Evolutionary conservation across 2,113 vertebrate genomes (phyloP), one percentile per base, ranked within the genome.

Genomic region (Neolamprologus toae): DNA sequence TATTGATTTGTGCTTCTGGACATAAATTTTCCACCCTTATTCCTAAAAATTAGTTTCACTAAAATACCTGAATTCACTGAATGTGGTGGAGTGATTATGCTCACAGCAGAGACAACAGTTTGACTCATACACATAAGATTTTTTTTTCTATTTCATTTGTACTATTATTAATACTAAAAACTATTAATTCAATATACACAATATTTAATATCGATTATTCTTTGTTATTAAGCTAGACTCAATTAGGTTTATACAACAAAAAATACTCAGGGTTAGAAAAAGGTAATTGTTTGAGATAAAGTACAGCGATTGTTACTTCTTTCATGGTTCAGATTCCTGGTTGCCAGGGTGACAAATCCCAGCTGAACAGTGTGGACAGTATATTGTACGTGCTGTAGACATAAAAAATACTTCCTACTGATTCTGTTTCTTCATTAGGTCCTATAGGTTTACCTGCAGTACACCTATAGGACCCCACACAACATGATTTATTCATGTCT

Each of bases 401-500:
- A 6, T 76, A 47, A 78, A 31, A 78, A 33, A 51, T 11, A 78
- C 26, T 78, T 51, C 17, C 45, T 51, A 51, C 17, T 78, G 26
- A 33, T 53, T 66, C n/a, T n/a, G 37, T 82, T 37, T 84, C 42
- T 82, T 40, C 63, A 40, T 68, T 40, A 68, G 35, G 63, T 68
- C 63, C 63, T 68, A 68, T 68, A 68, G 63, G 19, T 68, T 0
- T 66, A 66, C 33, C 83, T 78, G 86, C 76, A 83, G 92, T 88
- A 85, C 91, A 82, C 71, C 88, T 89, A 93, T 78, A 92, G 78
- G 81, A 86, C 47, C 53, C 79, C 73, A 86, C 66, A 78, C 49
- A 83, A 17, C 86, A 92, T 95, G 57, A 95, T 83, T 96, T 90
- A 95, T 95, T 96, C 78, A 95, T 89, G 85, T 81, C 17, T 68